phyloP scores from a whole-genome alignment of 2,797 vertebrate species.

The Lycodopsis pacificus region DNA sequence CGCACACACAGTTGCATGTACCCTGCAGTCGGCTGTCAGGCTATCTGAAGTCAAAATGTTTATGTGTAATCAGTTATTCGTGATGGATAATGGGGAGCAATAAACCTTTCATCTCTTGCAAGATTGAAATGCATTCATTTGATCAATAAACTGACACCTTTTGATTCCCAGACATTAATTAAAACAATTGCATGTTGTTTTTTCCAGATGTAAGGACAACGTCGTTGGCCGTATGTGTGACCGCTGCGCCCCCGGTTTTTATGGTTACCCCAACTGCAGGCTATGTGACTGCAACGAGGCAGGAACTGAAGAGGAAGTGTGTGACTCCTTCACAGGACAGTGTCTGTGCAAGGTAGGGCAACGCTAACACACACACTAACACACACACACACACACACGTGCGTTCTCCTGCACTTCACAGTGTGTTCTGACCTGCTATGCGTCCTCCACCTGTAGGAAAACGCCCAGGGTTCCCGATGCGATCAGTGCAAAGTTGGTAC shows the following conservation, averaged over 20 bases:
- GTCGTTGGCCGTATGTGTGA: slow-evolving; percentile 92
- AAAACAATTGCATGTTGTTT: not conserved
- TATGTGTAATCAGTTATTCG: not conserved
- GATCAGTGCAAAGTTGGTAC: slow-evolving; percentile 94
- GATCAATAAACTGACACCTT: not conserved
- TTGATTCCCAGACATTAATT: not conserved
- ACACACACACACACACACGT: no score
- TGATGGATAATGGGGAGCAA: not conserved
- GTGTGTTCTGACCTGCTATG: not conserved
- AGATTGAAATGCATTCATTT: not conserved
- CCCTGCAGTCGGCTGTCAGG: slow-evolving; percentile 4
- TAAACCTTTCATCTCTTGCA: not conserved
- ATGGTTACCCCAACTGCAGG: slow-evolving; percentile 90
- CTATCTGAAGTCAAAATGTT: not conserved
- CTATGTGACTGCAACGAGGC: slow-evolving; percentile 91
- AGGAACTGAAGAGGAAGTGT: slow-evolving; percentile 86
- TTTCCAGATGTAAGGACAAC: slow-evolving; percentile 91
- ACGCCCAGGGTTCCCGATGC: slow-evolving; percentile 91
- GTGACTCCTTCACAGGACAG: slow-evolving; percentile 88
- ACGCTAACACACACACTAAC: not conserved
- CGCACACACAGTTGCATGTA: not conserved
- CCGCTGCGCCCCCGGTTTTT: slow-evolving; percentile 90
- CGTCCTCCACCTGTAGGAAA: slow-evolving; percentile 87
- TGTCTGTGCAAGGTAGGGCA: slow-evolving; percentile 93
- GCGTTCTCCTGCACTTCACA: not conserved